Evolutionary conservation across 2,888 invertebrate genomes (phyloP), one percentile per base, ranked within the genome.

Genomic region (Neocrepidodera transversa): DNA sequence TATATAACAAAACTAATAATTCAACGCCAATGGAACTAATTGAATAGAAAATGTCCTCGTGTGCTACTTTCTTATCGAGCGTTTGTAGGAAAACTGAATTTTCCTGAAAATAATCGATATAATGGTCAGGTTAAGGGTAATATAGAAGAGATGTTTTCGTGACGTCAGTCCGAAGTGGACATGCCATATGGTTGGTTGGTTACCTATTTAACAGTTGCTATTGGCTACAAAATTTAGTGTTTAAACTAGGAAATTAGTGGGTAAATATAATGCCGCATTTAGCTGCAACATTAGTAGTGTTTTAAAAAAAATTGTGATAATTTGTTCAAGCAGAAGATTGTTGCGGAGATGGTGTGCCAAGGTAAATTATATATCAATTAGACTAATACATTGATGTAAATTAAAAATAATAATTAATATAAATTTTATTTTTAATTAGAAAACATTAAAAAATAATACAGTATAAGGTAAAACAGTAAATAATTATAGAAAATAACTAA

Each of bases 81-180:
- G 54, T 18, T 50, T 18, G 20, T 36, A 8, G 47, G 42, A 8
- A 42, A 49, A 63, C 60, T 60, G 49, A 36, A 17, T 63, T 62
- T 64, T 63, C 64, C 53, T n/a, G 23, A 58, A 64, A 66, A 66
- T 64, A 66, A 66, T 66, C 66, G 49, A 66, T 64, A 66, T 10
- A 30, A 35, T 43, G 17, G 47, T 17, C 38, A 51, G 40, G 51
- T 51, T 51, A 51, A 40, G 28, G 40, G 28, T 30, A 51, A 13
- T 51, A 30, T 40, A 40, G 38, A 17, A 38, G 10, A 30, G 2
- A 38, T 50, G 28, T 40, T 51, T 38, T 40, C 16, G 28, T 40
- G 26, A 40, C 40, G 20, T 40, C 40, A 23, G 14, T 3, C 4
- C 16, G 17, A 10, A 2, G 16, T 38, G 38, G 38, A 38, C 38